phyloP scores from a whole-genome alignment of 2,888 invertebrate species.

The Diloba caeruleocephala region DNA sequence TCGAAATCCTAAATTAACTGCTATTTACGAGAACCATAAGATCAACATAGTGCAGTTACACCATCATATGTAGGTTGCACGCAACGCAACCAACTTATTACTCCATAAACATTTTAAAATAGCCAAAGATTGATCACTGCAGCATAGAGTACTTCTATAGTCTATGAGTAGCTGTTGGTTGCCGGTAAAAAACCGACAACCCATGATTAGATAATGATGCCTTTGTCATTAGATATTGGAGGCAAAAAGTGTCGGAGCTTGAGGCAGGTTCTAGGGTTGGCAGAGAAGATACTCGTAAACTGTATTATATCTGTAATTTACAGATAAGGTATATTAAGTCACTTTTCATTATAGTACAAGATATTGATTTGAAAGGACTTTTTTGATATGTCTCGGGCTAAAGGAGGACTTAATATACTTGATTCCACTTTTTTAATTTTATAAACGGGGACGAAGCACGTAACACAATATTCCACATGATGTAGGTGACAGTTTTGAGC shows the following conservation, averaged over 20 bases:
- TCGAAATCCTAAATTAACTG: background rate
- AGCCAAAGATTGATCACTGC: conserved; percentile 52
- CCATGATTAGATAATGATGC: conserved; percentile 81
- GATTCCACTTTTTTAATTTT: too few species aligned
- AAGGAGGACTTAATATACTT: too few species aligned
- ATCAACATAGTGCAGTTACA: background rate
- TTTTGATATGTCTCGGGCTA: too few species aligned
- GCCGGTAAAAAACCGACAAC: conserved; percentile 69
- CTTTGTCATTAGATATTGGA: conserved; percentile 81
- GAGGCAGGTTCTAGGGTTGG: conserved; percentile 59
- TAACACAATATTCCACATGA: too few species aligned
- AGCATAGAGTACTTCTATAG: conserved; percentile 26
- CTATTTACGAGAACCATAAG: too few species aligned
- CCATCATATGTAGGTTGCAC: conserved; percentile 21
- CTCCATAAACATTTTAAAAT: conserved; percentile 48
- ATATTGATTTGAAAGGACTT: too few species aligned
- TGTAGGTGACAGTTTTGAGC: too few species aligned
- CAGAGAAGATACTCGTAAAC: too few species aligned
- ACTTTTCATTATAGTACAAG: too few species aligned
- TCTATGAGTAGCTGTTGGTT: conserved; percentile 50
- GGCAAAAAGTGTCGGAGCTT: conserved; percentile 73
- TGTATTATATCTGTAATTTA: too few species aligned
- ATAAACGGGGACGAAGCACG: too few species aligned
- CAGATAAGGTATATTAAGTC: too few species aligned
- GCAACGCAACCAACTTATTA: conserved; percentile 32